Evolutionary conservation across 2,888 invertebrate genomes (phyloP).

Genomic region (Lottia gigantea): DNA sequence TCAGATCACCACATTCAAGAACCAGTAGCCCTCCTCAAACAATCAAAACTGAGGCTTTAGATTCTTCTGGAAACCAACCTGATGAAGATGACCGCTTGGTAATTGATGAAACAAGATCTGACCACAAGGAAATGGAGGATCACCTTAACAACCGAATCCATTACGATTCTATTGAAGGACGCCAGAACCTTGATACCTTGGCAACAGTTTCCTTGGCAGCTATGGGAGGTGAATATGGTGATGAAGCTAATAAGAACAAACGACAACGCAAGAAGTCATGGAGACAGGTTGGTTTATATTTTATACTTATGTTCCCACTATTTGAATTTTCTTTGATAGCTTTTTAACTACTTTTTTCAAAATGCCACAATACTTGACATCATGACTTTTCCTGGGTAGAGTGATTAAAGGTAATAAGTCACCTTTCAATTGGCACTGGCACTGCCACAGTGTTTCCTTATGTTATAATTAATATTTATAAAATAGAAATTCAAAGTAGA

Average conservation of each 20-base stretch:
- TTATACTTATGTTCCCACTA: too few relatives aligned
- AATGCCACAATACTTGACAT: too few relatives aligned
- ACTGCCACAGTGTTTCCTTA: too few relatives aligned
- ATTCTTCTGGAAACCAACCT: slow-evolving; percentile 17
- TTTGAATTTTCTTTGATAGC: too few relatives aligned
- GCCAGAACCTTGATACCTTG: slow-evolving; percentile 51
- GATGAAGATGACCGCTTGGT: slow-evolving; percentile 26
- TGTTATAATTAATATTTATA: too few relatives aligned
- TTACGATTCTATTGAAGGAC: slow-evolving; percentile 29
- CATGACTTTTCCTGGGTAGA: too few relatives aligned
- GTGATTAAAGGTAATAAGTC: too few relatives aligned
- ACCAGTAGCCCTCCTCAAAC: background rate
- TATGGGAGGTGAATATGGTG: slow-evolving; percentile 27
- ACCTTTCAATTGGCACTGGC: too few relatives aligned
- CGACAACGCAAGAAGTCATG: slow-evolving; percentile 66
- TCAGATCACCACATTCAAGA: slow-evolving; percentile 28
- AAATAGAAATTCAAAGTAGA: too few relatives aligned
- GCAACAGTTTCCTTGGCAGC: slow-evolving; percentile 48
- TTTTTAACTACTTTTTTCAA: too few relatives aligned
- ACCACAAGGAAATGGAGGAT: background rate
- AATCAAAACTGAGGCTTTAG: slow-evolving; percentile 11
- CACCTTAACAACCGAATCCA: background rate
- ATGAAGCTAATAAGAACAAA: slow-evolving; percentile 36
- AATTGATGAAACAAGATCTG: slow-evolving; percentile 22
- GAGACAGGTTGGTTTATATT: slow-evolving; percentile 51